phyloP scores from a whole-genome alignment of 1,140 invertebrate species.

The Microplitis demolitor region DNA sequence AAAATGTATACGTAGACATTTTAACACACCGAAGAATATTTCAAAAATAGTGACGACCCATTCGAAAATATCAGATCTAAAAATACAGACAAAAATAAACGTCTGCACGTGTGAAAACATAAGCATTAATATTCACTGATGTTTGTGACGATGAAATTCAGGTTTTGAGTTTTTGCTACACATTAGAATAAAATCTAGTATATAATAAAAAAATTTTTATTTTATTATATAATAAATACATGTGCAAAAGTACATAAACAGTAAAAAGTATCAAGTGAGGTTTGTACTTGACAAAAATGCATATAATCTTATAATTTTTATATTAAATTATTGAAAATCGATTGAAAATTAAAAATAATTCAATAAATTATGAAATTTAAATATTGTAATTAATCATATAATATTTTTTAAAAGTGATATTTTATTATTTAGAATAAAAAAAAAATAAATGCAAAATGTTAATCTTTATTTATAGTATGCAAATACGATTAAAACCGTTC shows the following conservation, averaged over 20 bases:
- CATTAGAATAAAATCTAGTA: background rate
- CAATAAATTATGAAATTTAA: too few species aligned
- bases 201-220: background rate
- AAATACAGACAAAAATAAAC: conserved; percentile 51
- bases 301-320: too few species aligned
- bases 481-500: background rate
- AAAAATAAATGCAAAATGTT: background rate
- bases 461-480: background rate
- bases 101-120: conserved; percentile 47
- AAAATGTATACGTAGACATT: background rate
- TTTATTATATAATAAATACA: background rate
- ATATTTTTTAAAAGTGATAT: background rate
- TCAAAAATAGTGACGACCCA: conserved; percentile 43
- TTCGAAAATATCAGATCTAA: conserved; percentile 49
- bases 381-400: too few species aligned
- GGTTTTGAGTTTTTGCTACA: background rate
- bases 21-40: conserved; percentile 7
- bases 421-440: background rate
- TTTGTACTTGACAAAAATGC: too few species aligned
- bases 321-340: too few species aligned
- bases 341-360: too few species aligned
- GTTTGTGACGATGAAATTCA: background rate
- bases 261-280: too few species aligned
- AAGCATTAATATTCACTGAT: conserved; percentile 44
- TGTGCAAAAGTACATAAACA: too few species aligned